phyloP scores from a whole-genome alignment of 2,888 invertebrate genomes.

The Oxytorus armatus region DNA sequence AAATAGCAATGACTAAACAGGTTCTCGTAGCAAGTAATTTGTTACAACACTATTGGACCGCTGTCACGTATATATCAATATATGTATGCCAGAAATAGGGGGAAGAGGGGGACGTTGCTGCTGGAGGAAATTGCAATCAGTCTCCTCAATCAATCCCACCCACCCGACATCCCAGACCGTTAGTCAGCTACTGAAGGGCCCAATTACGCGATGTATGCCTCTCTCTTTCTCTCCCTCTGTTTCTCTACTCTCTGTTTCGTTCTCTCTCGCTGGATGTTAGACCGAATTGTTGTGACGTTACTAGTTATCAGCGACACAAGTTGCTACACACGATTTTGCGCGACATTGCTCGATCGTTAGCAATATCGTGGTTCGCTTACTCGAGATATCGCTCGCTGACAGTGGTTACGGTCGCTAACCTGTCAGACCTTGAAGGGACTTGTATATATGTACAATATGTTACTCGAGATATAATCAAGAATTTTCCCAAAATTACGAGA shows the following conservation, averaged over 20 bases:
- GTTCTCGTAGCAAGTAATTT: background rate
- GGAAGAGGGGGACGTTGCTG: constrained; percentile 24
- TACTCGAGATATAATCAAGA: background rate
- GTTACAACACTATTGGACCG: background rate
- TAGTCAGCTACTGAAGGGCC: constrained; percentile 63
- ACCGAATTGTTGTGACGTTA: constrained; percentile 57
- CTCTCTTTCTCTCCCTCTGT: constrained; percentile 21
- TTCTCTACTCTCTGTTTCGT: background rate
- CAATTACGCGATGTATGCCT: constrained; percentile 56
- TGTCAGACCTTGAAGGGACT: constrained; percentile 15
- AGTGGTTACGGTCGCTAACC: constrained; percentile 48
- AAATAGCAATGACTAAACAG: background rate
- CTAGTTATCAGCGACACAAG: constrained; percentile 53
- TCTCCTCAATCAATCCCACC: constrained; percentile 66
- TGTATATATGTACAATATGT: background rate
- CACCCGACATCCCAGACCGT: constrained; percentile 59
- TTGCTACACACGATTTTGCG: constrained; percentile 20
- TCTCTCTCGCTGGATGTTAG: constrained; percentile 23
- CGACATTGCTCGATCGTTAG: constrained; percentile 50
- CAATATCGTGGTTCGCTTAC: constrained; percentile 39
- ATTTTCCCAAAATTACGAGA: constrained; percentile 61
- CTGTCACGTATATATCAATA: constrained; percentile 8
- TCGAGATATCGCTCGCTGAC: constrained; percentile 23
- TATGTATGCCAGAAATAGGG: background rate
- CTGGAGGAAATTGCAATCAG: constrained; percentile 65